phyloP scores from a whole-genome alignment of 2,113 vertebrate species.

The Empidonax traillii region DNA sequence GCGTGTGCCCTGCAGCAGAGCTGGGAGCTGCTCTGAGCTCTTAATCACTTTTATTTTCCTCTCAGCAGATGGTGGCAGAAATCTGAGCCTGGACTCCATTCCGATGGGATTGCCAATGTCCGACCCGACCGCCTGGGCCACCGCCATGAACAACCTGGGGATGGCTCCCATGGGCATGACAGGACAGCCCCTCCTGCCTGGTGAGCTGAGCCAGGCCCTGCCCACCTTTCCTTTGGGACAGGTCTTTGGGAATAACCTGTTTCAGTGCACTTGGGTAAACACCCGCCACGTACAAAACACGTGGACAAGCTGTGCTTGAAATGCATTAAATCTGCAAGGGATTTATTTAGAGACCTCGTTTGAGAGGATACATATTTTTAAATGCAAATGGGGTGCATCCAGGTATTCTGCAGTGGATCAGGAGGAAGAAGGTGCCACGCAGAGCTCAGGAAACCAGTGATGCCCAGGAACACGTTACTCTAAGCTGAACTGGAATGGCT shows the following conservation, averaged over 20 bases:
- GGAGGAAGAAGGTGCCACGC: not conserved
- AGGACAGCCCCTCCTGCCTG: slow-evolving; percentile 89
- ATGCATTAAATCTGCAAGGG: not conserved
- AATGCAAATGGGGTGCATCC: not conserved
- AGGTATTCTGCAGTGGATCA: not conserved
- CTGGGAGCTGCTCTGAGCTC: not conserved
- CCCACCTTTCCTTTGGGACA: not conserved
- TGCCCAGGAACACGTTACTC: not conserved
- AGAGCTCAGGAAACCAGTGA: not conserved
- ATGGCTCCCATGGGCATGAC: slow-evolving; percentile 91
- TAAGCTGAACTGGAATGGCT: not conserved
- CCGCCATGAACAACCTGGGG: slow-evolving; percentile 97
- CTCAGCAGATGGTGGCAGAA: slow-evolving; percentile 82
- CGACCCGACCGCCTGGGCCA: slow-evolving; percentile 90
- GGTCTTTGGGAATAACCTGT: not conserved
- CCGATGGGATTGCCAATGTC: slow-evolving; percentile 90
- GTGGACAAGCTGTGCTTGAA: not conserved
- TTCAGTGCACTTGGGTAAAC: not conserved
- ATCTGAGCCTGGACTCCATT: slow-evolving; percentile 86
- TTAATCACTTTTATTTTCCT: not conserved
- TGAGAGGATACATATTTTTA: not conserved
- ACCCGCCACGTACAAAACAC: rapidly evolving
- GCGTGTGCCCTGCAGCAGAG: not conserved
- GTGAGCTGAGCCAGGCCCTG: slow-evolving; percentile 64
- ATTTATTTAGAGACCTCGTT: not conserved